Base-by-base conservation (phyloP, 2,797 vertebrate species). In the Ctenosaura bakeri region DNA sequence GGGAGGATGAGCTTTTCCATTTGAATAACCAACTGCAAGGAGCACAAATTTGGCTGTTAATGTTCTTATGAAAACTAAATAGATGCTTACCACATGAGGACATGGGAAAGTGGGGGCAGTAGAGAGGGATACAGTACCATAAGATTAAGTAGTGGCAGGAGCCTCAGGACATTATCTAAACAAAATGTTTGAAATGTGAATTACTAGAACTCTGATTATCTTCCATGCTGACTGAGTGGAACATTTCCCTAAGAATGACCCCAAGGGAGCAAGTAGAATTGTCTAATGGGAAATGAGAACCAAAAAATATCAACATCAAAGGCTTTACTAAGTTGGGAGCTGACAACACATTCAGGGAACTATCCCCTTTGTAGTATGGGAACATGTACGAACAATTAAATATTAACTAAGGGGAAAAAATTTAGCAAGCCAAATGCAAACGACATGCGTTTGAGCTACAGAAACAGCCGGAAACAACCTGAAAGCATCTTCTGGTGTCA, bases 341-440 rank as follows among this genome's bases (percentile, higher is more conserved):
- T 84, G 6, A 32, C 10, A n/a, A 16, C 7, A 6, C 50, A 52
- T 79, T 76, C 4, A n/a, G 88, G 89, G 38, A 88, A 24, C 62
- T 90, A 91, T 54, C 4, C 76, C 24, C 90, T 93, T 85, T 94
- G 14, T 85, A 92, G 35, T 54, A 0, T 89, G 88, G 29, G 26
- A 93, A 92, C 2, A 78, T 1, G 2, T 54, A 50, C 0, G 3
- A 8, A 46, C 5, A 93, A 94, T 92, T 84, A 95, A 94, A 89
- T 77, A 4, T 9, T 91, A 90, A 91, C 10, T 76, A 54, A 62
- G 24, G 64, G 74, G 83, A 52, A 4, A 46, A 90, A 91, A 91
- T 88, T 91, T 77, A 50, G 35, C 0, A 16, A 91, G 66, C 10
- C 88, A 92, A 95, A 93, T 81, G 93, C 77, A 91, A 90, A 54